Evolutionary conservation across 1,140 invertebrate species (phyloP).

Genomic region (Meloidogyne hapla): DNA sequence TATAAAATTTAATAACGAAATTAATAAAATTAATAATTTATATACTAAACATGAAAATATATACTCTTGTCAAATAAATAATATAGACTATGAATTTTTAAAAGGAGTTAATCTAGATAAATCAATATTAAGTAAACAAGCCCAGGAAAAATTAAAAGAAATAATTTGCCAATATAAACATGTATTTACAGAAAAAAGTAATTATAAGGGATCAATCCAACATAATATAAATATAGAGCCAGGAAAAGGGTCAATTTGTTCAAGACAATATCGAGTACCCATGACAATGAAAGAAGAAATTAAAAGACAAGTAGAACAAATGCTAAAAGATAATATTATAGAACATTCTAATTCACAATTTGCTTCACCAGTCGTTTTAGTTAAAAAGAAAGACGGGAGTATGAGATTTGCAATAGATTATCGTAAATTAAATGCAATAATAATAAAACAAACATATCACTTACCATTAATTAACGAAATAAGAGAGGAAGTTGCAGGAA

Average conservation of each 20-base stretch:
- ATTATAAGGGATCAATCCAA: slow-evolving; percentile 5
- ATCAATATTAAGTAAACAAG: background rate
- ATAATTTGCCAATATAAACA: slow-evolving; percentile 10
- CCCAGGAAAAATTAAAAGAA: background rate
- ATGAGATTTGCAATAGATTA: slow-evolving; percentile 15
- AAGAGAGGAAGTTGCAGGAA: slow-evolving; percentile 19
- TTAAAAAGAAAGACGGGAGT: slow-evolving; percentile 8
- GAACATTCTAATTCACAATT: background rate
- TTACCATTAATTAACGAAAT: slow-evolving; percentile 25
- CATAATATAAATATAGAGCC: slow-evolving; percentile 8
- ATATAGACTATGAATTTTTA: background rate
- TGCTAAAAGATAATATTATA: slow-evolving; percentile 1
- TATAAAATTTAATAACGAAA: background rate
- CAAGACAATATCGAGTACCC: slow-evolving; percentile 13
- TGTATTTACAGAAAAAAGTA: slow-evolving; percentile 13
- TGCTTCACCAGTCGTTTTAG: background rate
- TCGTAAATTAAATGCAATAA: slow-evolving; percentile 30
- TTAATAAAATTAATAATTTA: background rate
- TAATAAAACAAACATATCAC: slow-evolving; percentile 15
- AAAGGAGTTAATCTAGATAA: slow-evolving; percentile 1
- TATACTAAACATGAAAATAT: slow-evolving; percentile 1
- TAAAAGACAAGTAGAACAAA: slow-evolving; percentile 4
- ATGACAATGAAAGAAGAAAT: slow-evolving; percentile 18
- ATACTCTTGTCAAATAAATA: background rate
- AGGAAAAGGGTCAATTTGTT: background rate